phyloP scores from a whole-genome alignment of 2,113 vertebrate genomes.

The Ameiurus melas region DNA sequence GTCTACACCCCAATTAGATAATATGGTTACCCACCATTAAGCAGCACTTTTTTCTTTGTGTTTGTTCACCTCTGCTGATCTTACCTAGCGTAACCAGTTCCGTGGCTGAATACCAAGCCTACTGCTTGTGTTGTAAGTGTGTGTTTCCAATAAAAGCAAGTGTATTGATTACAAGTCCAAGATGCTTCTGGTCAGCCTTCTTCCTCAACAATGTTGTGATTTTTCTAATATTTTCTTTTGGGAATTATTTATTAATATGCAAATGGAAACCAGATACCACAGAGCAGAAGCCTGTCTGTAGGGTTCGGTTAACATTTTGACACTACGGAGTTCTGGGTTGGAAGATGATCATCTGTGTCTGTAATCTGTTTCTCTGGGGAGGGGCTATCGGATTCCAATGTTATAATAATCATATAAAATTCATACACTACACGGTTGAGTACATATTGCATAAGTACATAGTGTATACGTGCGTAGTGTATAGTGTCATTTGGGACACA shows the following conservation, averaged over 20 bases:
- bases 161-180: neutral
- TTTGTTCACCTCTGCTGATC: neutral
- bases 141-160: neutral
- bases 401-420: too few species aligned
- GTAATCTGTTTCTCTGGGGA: neutral
- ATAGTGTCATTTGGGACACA: too few species aligned
- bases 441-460: too few species aligned
- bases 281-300: neutral
- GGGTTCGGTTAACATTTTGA: neutral
- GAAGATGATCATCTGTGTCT: neutral
- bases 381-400: too few species aligned
- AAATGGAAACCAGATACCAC: neutral
- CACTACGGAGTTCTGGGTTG: neutral
- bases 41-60: neutral
- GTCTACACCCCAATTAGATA: neutral
- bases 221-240: neutral
- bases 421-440: too few species aligned
- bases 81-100: neutral
- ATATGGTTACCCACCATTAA: neutral
- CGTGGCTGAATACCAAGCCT: neutral
- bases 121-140: neutral
- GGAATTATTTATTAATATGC: neutral
- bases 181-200: neutral
- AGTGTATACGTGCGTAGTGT: too few species aligned
- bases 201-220: neutral